Base-by-base conservation (phyloP, 2,113 vertebrate genomes). In the Paradoxurus hermaphroditus region DNA sequence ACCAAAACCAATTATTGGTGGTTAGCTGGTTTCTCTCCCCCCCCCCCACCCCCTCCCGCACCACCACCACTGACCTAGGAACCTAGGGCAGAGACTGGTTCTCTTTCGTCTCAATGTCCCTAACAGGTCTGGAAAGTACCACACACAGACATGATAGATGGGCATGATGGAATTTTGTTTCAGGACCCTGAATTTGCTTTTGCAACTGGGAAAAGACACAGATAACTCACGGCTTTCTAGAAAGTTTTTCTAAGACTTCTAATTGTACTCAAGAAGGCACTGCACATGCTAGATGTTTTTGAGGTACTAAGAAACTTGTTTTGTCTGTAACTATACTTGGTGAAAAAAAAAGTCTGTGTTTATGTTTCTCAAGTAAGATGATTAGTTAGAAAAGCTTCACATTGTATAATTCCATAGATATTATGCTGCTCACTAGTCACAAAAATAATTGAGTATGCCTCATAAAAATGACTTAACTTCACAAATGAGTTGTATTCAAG, bases 401-500 rank as follows among this genome's bases (percentile, higher is more conserved):
- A 25, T 75, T 94, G 70, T 88, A 63, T 79, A 97, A 97, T 97
- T 96, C 94, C 93, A 95, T 62, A 96, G 91, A 91, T 95, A 94
- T 44, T 91, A 92, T 70, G 53, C 59, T 94, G 62, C 81, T 96
- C 31, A 23, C 95, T 89, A 90, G 95, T 97, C 95, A 94, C 23
- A 91, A 86, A 97, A 97, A 97, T 96, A 96, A 97, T 91, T 46
- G 41, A 93, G 62, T 59, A 86, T 79, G 72, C 91, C 96, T 97
- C 91, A 91, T 88, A 93, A 97, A 94, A 89, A 97, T 97, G 95
- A 96, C 97, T 97, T 97, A 97, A 97, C 95, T 97, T 97, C 82
- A 93, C 82, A 94, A 97, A 97, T 91, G 93, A 97, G 62, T 89
- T 98, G 82, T 95, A 86, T 53, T 72, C 73, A 70, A 97, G 95